Base-by-base conservation (phyloP, 1,140 invertebrate species). In the Trichonephila inaurata region DNA sequence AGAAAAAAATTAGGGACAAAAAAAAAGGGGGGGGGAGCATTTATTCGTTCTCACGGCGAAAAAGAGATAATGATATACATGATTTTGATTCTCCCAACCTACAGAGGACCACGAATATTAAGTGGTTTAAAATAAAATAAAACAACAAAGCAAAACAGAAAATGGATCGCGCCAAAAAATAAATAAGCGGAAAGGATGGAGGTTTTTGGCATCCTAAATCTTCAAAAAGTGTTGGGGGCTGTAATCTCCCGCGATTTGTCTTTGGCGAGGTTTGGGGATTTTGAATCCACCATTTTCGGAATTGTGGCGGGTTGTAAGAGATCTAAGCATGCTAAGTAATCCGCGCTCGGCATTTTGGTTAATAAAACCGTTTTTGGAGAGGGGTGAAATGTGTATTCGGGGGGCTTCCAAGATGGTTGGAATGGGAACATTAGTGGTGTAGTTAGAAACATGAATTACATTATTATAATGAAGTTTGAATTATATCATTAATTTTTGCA, bases 41-140 rank as follows among this genome's bases (percentile, higher is more conserved):
- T 58, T 83, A 24, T 82, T 16, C 86, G 18, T 88, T 64, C 51
- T 60, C 28, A 64, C 69, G 12, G 66, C 33, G 51, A 89, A 89
- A 51, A 89, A 40, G 60, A 72, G 87, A 89, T 89, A 89, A 89
- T 89, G 87, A 89, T 89, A 89, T 89, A 89, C 87, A 89, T 58
- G 87, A 72, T 89, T 89, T 72, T 89, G 61, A 89, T 89, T 89
- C 40, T 3, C 72, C 82, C 44, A n/a, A 7, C 82, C 66, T 89
- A n/a, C 24, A 44, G 87, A 89, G 19, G 64, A 89, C 87, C 69
- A 19, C 40, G 87, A 28, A 89, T 89, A 89, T 89, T 89, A 89
- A 89, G 87, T 69, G 87, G 64, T 72, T 72, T 89, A 89, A 89
- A 58, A 58, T 33, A 40, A 62, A 64, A 87, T 8, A 40, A 87